Evolutionary conservation across 2,888 invertebrate genomes (phyloP).

Genomic region (Steinernema scapterisci): DNA sequence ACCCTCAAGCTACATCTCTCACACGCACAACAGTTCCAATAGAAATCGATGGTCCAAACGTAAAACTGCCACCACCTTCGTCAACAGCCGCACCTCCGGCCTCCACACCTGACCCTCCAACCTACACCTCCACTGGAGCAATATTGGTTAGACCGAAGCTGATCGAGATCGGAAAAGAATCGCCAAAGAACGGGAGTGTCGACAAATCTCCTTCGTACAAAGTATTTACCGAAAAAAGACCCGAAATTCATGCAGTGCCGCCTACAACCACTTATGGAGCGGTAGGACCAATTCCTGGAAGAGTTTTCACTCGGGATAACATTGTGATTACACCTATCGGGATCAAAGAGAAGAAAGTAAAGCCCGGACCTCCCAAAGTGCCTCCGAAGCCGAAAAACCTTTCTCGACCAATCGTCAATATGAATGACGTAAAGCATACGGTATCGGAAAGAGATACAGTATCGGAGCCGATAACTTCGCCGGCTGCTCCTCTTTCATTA

Average conservation of each 20-base stretch:
- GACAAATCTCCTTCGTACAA: background rate
- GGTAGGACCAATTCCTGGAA: slow-evolving; percentile 59
- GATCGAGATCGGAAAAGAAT: slow-evolving; percentile 10
- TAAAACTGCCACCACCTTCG: slow-evolving; percentile 42
- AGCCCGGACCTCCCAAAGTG: slow-evolving; percentile 60
- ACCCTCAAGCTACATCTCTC: slow-evolving; percentile 38
- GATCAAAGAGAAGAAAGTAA: slow-evolving; percentile 46
- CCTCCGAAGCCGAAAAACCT: slow-evolving; percentile 58
- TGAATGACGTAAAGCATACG: slow-evolving; percentile 42
- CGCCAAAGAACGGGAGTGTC: slow-evolving; percentile 17
- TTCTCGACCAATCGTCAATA: slow-evolving; percentile 45
- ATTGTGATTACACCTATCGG: slow-evolving; percentile 62
- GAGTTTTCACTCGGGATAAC: slow-evolving; percentile 58
- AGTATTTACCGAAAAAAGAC: background rate
- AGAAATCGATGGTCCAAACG: slow-evolving; percentile 62
- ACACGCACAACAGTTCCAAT: slow-evolving; percentile 51
- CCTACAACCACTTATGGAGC: slow-evolving; percentile 50
- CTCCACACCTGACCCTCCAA: background rate
- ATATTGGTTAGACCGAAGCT: slow-evolving; percentile 3
- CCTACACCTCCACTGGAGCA: slow-evolving; percentile 21
- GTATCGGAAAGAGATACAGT: slow-evolving; percentile 36
- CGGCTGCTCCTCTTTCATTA: slow-evolving; percentile 17
- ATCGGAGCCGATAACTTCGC: background rate
- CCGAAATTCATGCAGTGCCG: slow-evolving; percentile 1
- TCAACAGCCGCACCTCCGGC: background rate